These are phyloP conservation scores for Mythimna vitellina DNA, from an alignment of 2,888 invertebrate species.

Conservation along the genomic window DNA sequence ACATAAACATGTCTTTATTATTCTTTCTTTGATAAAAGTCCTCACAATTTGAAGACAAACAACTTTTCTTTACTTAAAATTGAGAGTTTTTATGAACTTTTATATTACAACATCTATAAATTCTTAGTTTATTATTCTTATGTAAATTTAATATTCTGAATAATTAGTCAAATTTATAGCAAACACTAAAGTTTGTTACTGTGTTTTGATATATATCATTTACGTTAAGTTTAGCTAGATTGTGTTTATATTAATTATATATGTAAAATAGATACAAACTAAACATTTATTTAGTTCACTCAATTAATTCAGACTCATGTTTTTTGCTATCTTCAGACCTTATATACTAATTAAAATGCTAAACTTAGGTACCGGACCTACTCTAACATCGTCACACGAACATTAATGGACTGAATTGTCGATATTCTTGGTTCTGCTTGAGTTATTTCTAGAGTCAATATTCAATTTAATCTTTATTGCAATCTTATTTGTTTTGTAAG, in stretches of 20 bases:
- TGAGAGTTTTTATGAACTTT: neutral
- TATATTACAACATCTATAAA: neutral
- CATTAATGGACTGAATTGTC: too few relatives aligned
- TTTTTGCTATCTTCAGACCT: too few relatives aligned
- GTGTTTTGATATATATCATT: conserved; percentile 28
- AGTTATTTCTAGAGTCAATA: too few relatives aligned
- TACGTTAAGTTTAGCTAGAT: conserved; percentile 5
- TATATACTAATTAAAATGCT: too few relatives aligned
- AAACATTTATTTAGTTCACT: too few relatives aligned
- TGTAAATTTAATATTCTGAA: conserved; percentile 10
- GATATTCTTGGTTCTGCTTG: too few relatives aligned
- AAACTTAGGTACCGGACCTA: too few relatives aligned
- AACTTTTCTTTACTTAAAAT: neutral
- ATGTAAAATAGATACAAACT: neutral
- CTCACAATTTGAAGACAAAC: neutral
- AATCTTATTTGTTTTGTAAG: too few relatives aligned
- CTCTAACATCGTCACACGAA: too few relatives aligned
- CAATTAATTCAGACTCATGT: too few relatives aligned
- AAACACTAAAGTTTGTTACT: conserved; percentile 4
- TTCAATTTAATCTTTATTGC: too few relatives aligned
- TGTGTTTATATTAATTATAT: neutral
- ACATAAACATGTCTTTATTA: conserved; percentile 1
- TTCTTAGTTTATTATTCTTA: neutral
- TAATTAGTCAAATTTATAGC: neutral
- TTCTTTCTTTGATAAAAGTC: neutral